Percentiles rank a stretch among this genome's conserved stretches.
These are phyloP conservation scores for Tribolium castaneum DNA, from an alignment of 1,140 invertebrate species.

Conservation along the genomic window DNA sequence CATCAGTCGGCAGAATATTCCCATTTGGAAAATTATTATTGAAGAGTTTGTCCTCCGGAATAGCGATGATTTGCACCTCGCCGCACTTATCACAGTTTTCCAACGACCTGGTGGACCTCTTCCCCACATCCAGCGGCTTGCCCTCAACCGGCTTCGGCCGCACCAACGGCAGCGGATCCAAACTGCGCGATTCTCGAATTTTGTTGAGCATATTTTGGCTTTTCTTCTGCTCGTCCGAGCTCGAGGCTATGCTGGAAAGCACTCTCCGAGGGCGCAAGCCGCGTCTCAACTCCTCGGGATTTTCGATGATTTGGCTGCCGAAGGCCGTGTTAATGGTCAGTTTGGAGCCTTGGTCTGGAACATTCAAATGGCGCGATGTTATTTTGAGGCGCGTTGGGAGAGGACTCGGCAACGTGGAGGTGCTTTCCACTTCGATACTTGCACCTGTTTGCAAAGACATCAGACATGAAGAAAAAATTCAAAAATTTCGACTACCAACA, in stretches of 20 bases:
- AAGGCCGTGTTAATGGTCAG: conserved; percentile 66
- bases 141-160: conserved; percentile 46
- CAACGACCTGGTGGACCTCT: conserved; percentile 57
- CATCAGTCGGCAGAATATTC: conserved; percentile 63
- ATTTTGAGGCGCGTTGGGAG: conserved; percentile 54
- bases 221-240: conserved; percentile 66
- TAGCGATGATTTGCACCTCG: conserved; percentile 61
- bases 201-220: conserved; percentile 60
- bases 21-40: conserved; percentile 71
- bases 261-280: conserved; percentile 62
- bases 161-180: conserved; percentile 65
- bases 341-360: conserved; percentile 64
- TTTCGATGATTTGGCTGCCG: conserved; percentile 63
- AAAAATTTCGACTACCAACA: conserved; percentile 49
- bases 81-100: conserved; percentile 66
- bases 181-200: conserved; percentile 66
- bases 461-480: conserved; percentile 48
- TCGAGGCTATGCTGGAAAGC: conserved; percentile 68
- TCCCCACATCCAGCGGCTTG: conserved; percentile 53
- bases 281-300: conserved; percentile 60
- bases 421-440: conserved; percentile 61
- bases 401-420: conserved; percentile 61
- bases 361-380: conserved; percentile 55
- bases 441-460: conserved; percentile 51
- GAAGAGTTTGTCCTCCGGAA: conserved; percentile 64